Evolutionary conservation across 2,113 vertebrate genomes (phyloP).

Genomic region (Channa argus): DNA sequence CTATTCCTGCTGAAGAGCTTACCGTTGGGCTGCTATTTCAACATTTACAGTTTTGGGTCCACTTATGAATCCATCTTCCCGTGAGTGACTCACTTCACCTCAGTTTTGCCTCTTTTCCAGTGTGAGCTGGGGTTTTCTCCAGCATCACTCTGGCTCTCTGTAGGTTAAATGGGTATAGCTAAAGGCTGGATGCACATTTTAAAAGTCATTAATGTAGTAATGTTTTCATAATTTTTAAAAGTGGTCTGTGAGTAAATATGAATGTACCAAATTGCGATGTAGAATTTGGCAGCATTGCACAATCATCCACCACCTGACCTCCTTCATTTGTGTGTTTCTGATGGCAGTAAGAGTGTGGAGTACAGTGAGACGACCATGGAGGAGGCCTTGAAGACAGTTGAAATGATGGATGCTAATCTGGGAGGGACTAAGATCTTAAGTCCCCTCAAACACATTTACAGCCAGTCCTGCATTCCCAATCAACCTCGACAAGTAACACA

Average conservation of each 20-base stretch:
- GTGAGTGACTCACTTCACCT: conserved; percentile 59
- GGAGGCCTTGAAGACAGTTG: conserved; percentile 77
- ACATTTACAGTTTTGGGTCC: conserved; percentile 88
- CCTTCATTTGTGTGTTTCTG: neutral
- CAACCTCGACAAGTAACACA: conserved; percentile 84
- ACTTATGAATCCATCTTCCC: conserved; percentile 78
- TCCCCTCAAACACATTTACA: conserved; percentile 83
- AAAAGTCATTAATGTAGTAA: no score
- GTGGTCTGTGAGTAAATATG: no score
- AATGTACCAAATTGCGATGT: no score
- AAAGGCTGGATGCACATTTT: no score
- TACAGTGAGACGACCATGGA: conserved; percentile 86
- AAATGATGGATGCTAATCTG: conserved; percentile 75
- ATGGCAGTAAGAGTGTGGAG: conserved; percentile 83
- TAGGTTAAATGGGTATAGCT: no score
- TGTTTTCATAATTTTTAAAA: no score
- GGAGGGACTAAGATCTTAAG: conserved; percentile 87
- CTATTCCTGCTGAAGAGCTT: conserved; percentile 88
- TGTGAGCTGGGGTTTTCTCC: no score
- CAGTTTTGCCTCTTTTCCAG: no score
- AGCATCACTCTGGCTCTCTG: no score
- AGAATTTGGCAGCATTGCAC: no score
- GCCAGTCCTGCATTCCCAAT: conserved; percentile 67
- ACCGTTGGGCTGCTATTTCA: conserved; percentile 90
- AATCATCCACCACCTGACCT: no score